Conservation (phyloP, 2,888 invertebrate genomes). For the Corbicula japonica region DNA sequence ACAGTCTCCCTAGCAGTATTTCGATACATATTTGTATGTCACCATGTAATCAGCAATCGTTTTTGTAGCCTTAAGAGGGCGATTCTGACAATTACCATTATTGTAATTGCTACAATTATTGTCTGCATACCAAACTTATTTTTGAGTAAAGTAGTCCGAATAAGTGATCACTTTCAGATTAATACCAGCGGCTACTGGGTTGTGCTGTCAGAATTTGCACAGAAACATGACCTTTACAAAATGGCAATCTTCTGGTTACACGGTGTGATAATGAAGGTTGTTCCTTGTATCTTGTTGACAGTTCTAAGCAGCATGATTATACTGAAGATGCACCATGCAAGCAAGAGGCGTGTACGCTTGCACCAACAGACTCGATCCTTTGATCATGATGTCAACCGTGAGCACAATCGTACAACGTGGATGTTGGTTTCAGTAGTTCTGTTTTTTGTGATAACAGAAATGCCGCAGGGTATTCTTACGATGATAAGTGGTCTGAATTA, state of each 20-base stretch:
- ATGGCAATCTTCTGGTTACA: constrained; percentile 95
- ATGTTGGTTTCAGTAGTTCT: constrained; percentile 96
- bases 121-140: constrained; percentile 84
- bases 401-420: constrained; percentile 92
- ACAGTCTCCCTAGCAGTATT: constrained; percentile 97
- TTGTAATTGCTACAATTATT: constrained; percentile 79
- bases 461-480: constrained; percentile 92
- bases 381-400: constrained; percentile 80
- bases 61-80: constrained; percentile 83
- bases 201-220: constrained; percentile 70
- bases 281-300: constrained; percentile 95
- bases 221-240: constrained; percentile 68
- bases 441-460: constrained; percentile 95
- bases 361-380: constrained; percentile 81
- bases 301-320: constrained; percentile 87
- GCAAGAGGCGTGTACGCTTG: constrained; percentile 76
- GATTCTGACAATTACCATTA: constrained; percentile 79
- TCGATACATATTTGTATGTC: constrained; percentile 90
- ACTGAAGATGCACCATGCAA: constrained; percentile 82
- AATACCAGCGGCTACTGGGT: constrained; percentile 78
- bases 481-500: constrained; percentile 89
- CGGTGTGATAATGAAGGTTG: constrained; percentile 96
- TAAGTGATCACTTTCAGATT: constrained; percentile 12
- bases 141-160: constrained; percentile 74
- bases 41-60: constrained; percentile 81